Evolutionary conservation across 2,888 invertebrate genomes (phyloP), one percentile per base, ranked within the genome.

Genomic region (Tetheella fluctuosa): DNA sequence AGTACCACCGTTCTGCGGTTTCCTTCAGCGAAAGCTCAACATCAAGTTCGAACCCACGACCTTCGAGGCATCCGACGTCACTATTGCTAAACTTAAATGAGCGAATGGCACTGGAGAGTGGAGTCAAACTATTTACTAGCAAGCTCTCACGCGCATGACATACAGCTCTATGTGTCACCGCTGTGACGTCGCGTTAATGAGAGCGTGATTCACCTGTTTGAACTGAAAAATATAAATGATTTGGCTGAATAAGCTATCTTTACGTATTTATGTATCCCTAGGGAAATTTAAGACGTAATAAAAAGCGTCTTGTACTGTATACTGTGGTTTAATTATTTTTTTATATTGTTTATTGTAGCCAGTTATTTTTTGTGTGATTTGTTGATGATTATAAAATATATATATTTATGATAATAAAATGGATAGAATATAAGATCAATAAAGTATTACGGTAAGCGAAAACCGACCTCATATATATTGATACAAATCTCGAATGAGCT

Each of bases 241-340:
- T 48, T 8, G 17, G 20, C 48, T 48, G 48, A 48, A 20, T 39
- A 6, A 39, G 39, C 15, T n/a, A n/a, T 39, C 39, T 48, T 48
- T 48, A 10, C 20, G 17, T 20, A 20, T 20, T 48, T 48, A 48
- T 20, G 10, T 8, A 20, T 1, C 48, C 20, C 48, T 20, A 1
- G 48, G n/a, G 48, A 48, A 48, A 48, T 48, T 48, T 20, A 48
- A 48, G 48, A 48, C 2, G 48, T 10, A 48, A 48, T 48, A 48
- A 48, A 48, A 48, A 48, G 34, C 10, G 48, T 48, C 17, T 42
- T n/a, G 7, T 42, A 13, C 15, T 42, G n/a, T 30, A 30, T 5
- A 15, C 20, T 2, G 20, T 1, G 48, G 15, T 48, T 42, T n/a
- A 15, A 48, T 17, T 6, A 3, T 10, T 20, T 20, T 10, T n/a